Evolutionary conservation across 2,797 vertebrate species (phyloP).

Genomic region (Trematocara caparti): DNA sequence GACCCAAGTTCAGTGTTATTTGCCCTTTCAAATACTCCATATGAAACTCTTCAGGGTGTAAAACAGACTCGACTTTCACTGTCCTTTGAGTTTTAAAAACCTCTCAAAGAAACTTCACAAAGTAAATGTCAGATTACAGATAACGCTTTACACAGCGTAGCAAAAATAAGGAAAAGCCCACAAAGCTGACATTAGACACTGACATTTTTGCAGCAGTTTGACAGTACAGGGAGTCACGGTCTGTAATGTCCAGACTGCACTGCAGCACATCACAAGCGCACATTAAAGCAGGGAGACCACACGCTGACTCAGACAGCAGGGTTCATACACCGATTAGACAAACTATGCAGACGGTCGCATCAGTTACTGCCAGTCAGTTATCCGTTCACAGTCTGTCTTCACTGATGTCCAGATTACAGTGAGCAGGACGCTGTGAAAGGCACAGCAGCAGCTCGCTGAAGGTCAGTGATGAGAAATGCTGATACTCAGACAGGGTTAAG

Average conservation of each 20-base stretch:
- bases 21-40: not conserved
- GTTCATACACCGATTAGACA: slow-evolving; percentile 63
- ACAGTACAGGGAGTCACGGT: not conserved
- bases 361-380: slow-evolving; percentile 53
- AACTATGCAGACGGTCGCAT: slow-evolving; percentile 65
- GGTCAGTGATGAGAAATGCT: slow-evolving; percentile 17
- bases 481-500: not conserved
- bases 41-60: not conserved
- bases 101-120: not conserved
- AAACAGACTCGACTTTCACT: not conserved
- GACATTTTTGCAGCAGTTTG: not conserved
- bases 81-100: not conserved
- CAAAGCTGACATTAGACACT: not conserved
- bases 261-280: slow-evolving; percentile 3
- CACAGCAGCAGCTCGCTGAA: slow-evolving; percentile 3
- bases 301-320: slow-evolving; percentile 46
- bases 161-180: not conserved
- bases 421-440: slow-evolving; percentile 19
- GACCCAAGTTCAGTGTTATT: not conserved
- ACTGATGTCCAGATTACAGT: slow-evolving; percentile 41
- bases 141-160: not conserved
- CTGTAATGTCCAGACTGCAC: not conserved
- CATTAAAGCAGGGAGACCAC: slow-evolving; percentile 50
- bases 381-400: slow-evolving; percentile 38
- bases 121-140: not conserved